phyloP scores from a whole-genome alignment of 2,888 invertebrate species.

The Hypomecis atomaria region DNA sequence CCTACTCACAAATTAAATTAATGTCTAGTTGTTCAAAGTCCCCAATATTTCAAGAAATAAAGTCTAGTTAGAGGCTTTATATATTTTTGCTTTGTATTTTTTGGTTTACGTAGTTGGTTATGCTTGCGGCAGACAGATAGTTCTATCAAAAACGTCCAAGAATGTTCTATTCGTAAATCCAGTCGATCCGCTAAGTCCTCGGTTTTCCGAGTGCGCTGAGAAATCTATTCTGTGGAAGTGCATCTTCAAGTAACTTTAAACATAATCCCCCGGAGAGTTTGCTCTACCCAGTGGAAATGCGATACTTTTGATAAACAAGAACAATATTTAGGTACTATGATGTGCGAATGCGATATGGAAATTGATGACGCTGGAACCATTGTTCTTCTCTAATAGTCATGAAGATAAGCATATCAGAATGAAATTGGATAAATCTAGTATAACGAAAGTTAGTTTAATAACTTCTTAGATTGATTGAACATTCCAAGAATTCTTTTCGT shows the following conservation, averaged over 20 bases:
- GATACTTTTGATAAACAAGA: neutral
- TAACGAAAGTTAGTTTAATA: neutral
- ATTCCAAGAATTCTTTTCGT: no score
- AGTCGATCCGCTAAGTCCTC: constrained; percentile 5
- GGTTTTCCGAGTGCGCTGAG: neutral
- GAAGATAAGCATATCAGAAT: constrained; percentile 3
- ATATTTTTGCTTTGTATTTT: no score
- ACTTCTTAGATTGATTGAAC: no score
- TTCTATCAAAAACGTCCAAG: constrained; percentile 3
- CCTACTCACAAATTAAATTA: constrained; percentile 5
- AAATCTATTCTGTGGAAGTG: constrained; percentile 11
- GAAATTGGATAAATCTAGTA: constrained; percentile 10
- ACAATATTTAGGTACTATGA: neutral
- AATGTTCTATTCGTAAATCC: constrained; percentile 16
- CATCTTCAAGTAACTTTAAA: constrained; percentile 2
- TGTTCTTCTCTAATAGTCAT: constrained; percentile 23
- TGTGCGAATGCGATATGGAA: neutral
- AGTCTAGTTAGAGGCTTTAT: no score
- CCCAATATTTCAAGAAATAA: no score
- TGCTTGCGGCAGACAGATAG: neutral
- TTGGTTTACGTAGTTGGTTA: no score
- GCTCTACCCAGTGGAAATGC: constrained; percentile 1
- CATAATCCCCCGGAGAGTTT: constrained; percentile 4
- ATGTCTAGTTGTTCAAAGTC: neutral
- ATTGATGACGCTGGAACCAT: constrained; percentile 8